Evolutionary conservation across 2,113 vertebrate genomes (phyloP).

Genomic region (Piprites chloris): DNA sequence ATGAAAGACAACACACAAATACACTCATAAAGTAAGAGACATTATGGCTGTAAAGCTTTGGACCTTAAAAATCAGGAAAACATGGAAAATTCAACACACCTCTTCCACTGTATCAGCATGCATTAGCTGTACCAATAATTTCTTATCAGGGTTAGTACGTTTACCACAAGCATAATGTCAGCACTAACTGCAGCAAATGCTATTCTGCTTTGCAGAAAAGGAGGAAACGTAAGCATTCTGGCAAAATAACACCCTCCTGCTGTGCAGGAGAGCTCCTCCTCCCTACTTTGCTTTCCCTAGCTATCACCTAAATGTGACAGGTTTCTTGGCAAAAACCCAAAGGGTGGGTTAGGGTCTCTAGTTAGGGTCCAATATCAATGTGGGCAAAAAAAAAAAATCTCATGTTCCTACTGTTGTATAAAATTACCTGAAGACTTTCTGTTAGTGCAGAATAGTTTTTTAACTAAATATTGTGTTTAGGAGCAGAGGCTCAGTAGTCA

Average conservation of each 20-base stretch:
- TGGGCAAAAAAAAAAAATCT: neutral
- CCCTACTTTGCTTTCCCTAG: neutral
- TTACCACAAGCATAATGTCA: neutral
- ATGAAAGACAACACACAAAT: neutral
- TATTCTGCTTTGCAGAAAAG: neutral
- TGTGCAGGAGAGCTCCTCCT: neutral
- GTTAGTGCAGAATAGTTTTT: neutral
- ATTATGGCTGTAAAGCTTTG: neutral
- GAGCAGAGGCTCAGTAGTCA: neutral
- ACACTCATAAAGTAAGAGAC: neutral
- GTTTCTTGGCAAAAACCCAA: neutral
- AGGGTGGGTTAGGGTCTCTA: too few species aligned
- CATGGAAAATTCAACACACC: neutral
- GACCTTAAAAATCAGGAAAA: neutral
- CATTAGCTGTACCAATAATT: neutral
- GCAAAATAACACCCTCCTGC: fast-evolving
- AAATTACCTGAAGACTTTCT: neutral
- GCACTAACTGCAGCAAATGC: neutral
- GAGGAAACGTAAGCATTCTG: neutral
- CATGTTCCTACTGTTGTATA: neutral
- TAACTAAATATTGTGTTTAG: neutral
- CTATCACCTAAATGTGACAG: neutral
- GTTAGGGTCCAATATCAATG: neutral
- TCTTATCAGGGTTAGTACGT: neutral
- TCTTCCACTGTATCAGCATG: neutral